Conservation (phyloP, 2,797 vertebrate genomes). For the Thalassophryne amazonica region DNA sequence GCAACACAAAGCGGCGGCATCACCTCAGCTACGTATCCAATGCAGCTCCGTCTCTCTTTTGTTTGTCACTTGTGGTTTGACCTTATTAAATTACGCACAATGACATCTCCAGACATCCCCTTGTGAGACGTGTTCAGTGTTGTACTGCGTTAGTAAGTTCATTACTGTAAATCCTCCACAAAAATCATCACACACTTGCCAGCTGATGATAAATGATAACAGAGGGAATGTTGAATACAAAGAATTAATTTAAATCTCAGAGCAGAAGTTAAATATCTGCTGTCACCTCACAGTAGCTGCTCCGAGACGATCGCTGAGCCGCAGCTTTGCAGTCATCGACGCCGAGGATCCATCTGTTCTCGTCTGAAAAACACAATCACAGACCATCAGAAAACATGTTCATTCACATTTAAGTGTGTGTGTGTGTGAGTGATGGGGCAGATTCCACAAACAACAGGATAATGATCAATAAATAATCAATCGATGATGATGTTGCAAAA, state of each 20-base stretch:
- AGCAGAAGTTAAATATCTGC: conserved; percentile 35
- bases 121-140: conserved; percentile 50
- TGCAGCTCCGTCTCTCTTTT: conserved; percentile 26
- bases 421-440: too few species aligned
- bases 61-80: conserved; percentile 60
- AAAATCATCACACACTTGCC: conserved; percentile 51
- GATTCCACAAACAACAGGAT: too few species aligned
- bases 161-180: conserved; percentile 65
- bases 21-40: conserved; percentile 45
- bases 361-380: too few species aligned
- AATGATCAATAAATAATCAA: too few species aligned
- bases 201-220: conserved; percentile 52
- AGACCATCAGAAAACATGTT: too few species aligned
- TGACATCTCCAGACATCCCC: conserved; percentile 49
- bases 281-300: conserved; percentile 18
- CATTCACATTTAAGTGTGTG: too few species aligned
- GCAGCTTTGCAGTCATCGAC: neutral
- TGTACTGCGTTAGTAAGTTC: conserved; percentile 50
- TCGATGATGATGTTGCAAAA: too few species aligned
- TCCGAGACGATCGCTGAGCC: conserved; percentile 2
- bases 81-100: conserved; percentile 75
- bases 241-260: conserved; percentile 61
- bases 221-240: conserved; percentile 29
- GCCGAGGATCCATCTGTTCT: too few species aligned
- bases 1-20: conserved; percentile 3